phyloP scores from a whole-genome alignment of 2,113 vertebrate genomes.

The Accipiter cooperii region DNA sequence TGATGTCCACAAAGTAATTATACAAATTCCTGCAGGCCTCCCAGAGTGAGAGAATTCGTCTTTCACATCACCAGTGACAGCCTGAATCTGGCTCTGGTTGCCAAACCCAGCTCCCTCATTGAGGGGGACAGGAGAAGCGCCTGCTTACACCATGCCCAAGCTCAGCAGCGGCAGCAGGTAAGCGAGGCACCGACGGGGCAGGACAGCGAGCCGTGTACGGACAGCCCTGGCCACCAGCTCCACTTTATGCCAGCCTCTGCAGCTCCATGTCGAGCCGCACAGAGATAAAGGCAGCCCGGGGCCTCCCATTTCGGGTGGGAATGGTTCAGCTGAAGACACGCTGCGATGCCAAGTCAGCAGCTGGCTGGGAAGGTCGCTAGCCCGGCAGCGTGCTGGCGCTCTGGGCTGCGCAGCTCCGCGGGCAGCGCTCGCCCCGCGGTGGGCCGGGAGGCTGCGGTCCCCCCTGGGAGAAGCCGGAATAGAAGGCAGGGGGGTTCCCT shows the following conservation, averaged over 20 bases:
- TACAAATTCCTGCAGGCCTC: background rate
- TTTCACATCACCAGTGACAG: background rate
- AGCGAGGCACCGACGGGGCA: accelerated
- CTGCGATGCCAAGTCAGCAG: accelerated
- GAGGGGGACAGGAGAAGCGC: background rate
- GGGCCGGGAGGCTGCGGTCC: accelerated
- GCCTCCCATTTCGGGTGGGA: background rate
- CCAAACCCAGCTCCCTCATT: background rate
- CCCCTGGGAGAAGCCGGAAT: background rate
- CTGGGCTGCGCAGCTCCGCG: background rate
- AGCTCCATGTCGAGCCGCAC: background rate
- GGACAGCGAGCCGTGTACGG: accelerated
- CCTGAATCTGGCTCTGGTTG: background rate
- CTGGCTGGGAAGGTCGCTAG: background rate
- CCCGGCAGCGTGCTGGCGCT: background rate
- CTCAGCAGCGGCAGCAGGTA: background rate
- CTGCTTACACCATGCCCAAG: background rate
- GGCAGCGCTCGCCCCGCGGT: accelerated
- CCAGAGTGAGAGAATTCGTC: background rate
- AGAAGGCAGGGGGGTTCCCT: background rate
- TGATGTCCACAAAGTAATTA: background rate
- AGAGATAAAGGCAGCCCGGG: background rate
- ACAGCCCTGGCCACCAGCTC: background rate
- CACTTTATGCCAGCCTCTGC: background rate
- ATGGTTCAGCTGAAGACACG: background rate